Evolutionary conservation across 2,888 invertebrate species (phyloP), one percentile per base, ranked within the genome.

Genomic region (Tetramorium bicarinatum): DNA sequence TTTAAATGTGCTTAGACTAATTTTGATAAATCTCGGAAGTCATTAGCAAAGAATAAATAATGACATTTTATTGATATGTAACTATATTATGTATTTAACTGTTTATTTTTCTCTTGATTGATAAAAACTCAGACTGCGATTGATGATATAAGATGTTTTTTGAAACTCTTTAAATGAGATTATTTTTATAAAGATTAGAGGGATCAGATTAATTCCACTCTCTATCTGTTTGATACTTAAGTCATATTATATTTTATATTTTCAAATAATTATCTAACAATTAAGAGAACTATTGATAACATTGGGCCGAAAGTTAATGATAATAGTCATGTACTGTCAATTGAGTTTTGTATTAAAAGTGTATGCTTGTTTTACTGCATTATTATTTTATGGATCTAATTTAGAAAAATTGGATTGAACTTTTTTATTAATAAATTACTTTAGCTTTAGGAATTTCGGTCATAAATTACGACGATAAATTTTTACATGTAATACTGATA

Each of bases 31-130:
- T 47, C 18, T 69, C 25, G 18, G 29, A 3, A 49, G 18, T 3
- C 18, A 69, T 52, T 52, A 13, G 13, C 47, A 49, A 2, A n/a
- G 8, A 52, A 38, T 71, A 71, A 71, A 38, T 71, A 52, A 52
- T 49, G 4, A 4, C 11, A 34, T 34, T 69, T 69, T 7, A 49
- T n/a, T 67, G 29, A 67, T 8, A 8, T 11, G 18, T 44, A 44
- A 44, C 3, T 11, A 2, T 47, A 8, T 29, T n/a, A 34, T 52
- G 21, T 4, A 61, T 34, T 8, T 13, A 52, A 69, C 0, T 6
- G 8, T 71, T 69, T 69, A 69, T 13, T n/a, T 4, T 34, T 34
- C 29, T 15, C 13, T 52, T 38, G 7, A 38, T 21, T 21, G 1
- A 29, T 18, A 69, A 15, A 71, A 15, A 49, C 18, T 49, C 18